phyloP scores from a whole-genome alignment of 2,797 vertebrate species.

The Mionectes olivaceus region DNA sequence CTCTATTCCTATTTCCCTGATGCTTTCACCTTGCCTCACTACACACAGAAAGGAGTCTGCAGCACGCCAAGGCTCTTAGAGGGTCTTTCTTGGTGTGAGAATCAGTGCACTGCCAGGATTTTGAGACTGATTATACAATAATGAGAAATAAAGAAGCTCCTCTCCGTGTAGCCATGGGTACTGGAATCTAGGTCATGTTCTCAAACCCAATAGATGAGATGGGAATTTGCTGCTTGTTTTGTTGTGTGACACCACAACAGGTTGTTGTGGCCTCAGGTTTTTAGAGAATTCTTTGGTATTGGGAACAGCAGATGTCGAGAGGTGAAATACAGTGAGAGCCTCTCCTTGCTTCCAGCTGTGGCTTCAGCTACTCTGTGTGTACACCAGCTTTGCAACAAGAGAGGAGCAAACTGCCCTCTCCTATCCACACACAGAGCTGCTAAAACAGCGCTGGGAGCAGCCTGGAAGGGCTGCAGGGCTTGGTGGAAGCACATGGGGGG shows the following conservation, averaged over 20 bases:
- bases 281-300: neutral
- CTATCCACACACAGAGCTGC: neutral
- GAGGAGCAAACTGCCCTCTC: neutral
- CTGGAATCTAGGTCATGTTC: conserved; percentile 29
- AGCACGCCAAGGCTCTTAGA: neutral
- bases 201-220: neutral
- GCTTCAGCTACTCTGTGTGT: neutral
- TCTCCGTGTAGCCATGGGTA: neutral
- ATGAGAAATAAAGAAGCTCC: neutral
- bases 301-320: neutral
- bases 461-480: neutral
- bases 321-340: neutral
- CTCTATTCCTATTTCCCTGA: neutral
- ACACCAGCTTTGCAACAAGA: neutral
- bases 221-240: neutral
- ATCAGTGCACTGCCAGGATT: neutral
- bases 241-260: neutral
- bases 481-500: fast-evolving
- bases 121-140: neutral
- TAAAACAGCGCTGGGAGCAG: neutral
- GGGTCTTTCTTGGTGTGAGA: neutral
- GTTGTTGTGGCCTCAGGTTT: neutral
- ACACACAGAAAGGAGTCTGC: neutral
- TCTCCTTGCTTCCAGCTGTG: neutral
- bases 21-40: neutral